These are phyloP conservation scores for Drosophila paramelanica DNA, from an alignment of 2,888 invertebrate species.

Conservation along the genomic window DNA sequence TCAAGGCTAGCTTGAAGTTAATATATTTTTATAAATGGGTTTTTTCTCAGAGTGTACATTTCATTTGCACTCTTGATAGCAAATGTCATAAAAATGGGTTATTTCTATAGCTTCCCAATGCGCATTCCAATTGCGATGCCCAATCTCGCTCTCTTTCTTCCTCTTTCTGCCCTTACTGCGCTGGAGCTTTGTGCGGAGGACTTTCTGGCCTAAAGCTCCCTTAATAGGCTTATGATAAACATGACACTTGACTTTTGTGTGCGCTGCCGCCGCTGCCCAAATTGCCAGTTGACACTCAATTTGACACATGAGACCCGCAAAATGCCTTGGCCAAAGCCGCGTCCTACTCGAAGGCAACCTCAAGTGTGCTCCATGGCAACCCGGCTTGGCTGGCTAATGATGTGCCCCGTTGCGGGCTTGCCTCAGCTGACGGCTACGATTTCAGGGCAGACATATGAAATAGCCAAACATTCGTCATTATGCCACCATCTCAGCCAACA, in stretches of 20 bases:
- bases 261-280: constrained; percentile 54
- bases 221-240: constrained; percentile 84
- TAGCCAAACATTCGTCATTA: constrained; percentile 77
- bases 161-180: no score
- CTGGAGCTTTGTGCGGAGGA: constrained; percentile 5
- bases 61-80: constrained; percentile 47
- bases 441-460: constrained; percentile 70
- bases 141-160: background rate
- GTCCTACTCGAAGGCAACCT: constrained; percentile 58
- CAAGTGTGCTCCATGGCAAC: constrained; percentile 81
- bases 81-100: constrained; percentile 70
- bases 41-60: background rate
- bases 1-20: no score
- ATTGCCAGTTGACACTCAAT: constrained; percentile 84
- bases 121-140: background rate
- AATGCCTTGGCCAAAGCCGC: constrained; percentile 44
- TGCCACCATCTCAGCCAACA: constrained; percentile 38
- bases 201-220: constrained; percentile 66
- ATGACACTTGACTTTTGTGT: constrained; percentile 81
- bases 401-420: constrained; percentile 60
- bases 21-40: no score
- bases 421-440: constrained; percentile 37
- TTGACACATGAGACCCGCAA: constrained; percentile 80
- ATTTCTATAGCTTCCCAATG: constrained; percentile 70
- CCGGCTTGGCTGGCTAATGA: constrained; percentile 76